Base-by-base conservation (phyloP, 2,113 vertebrate species). In the Myotis brandtii region DNA sequence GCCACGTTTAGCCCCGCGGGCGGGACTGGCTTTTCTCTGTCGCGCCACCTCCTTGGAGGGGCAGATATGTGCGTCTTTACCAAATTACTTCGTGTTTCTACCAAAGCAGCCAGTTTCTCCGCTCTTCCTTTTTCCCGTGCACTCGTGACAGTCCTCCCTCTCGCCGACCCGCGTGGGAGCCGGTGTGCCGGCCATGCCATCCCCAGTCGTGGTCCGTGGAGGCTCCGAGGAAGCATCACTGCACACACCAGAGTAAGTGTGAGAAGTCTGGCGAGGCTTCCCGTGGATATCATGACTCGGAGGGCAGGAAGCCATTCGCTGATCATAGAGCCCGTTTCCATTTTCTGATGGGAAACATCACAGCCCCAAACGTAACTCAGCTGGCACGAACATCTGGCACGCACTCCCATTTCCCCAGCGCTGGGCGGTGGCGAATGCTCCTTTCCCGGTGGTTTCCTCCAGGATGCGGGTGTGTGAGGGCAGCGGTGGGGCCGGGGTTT, bases 371-470 rank as follows among this genome's bases (percentile, higher is more conserved):
- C 5, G 30, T 37, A 8, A 21, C 67, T 18, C 50, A 21, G 23
- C 64, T 56, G 4, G 54, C 34, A 25, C 46, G 34, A 4, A 10
- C 6, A 4, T 37, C 64, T 56, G 4, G 54, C 34, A 25, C 46
- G 32, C 5, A 10, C 6, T 3, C 37, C 37, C 37, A 10, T 64
- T 72, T 72, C 30, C 50, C n/a, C n/a, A n/a, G 70, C 20, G 48
- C 27, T 7, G 0, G 21, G 0, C 2, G 1, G 43, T 43, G 25
- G 1, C 32, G 25, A 52, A 27, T 2, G 50, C 56, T 9, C 0
- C 43, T 62, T 69, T 37, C 79, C 17, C 20, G 30, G 62, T 64
- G 23, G 16, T 46, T 73, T 76, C 13, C 18, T 66, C 20, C 30
- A 50, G 70, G 52, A 79, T 13, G 16, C 9, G 37, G 80, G 40